Evolutionary conservation across 2,888 invertebrate species (phyloP), one percentile per base, ranked within the genome.

Genomic region (Dolichopus griseipennis): DNA sequence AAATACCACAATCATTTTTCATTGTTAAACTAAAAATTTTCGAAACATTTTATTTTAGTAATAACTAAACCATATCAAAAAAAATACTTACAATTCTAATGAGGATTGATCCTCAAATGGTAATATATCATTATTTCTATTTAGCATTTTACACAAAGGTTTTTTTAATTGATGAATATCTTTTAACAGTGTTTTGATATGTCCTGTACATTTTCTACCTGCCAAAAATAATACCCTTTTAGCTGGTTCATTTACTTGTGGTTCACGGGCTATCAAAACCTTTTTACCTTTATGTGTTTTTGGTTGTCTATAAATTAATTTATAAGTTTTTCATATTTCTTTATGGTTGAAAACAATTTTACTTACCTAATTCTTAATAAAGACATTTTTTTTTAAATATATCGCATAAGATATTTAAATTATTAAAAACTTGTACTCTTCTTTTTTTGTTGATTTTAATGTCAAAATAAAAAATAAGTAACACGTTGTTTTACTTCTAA

Each of bases 101-200:
- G 91, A 88, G 0, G 90, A 87, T 0, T 88, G 84, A 83, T 97
- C 92, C 83, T 98, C 98, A 82, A 99, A 97, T 0, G 97, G 93
- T 21, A 93, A 86, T 70, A 95, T 87, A 72, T 94, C 93, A 83
- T 97, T 93, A 78, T 93, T 95, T 70, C 90, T 86, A 27, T 84
- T 86, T 61, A 93, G 81, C 73, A 90, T 88, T 9, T 88, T 87
- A 0, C 90, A 89, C 75, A 94, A 86, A 9, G 95, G 95, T 76
- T 95, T 95, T 78, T 94, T 96, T 37, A 97, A 80, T 75, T 89
- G 84, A 76, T 91, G 90, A 81, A 97, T 80, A 82, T 98, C 96
- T 81, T 93, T 95, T 77, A 97, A 83, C 61, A 91, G 85, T 70
- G 86, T 85, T 68, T 88, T 84, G 0, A 89, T 85, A 63, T 84